phyloP scores from a whole-genome alignment of 2,113 vertebrate genomes.

The Oncorhynchus gorbuscha region DNA sequence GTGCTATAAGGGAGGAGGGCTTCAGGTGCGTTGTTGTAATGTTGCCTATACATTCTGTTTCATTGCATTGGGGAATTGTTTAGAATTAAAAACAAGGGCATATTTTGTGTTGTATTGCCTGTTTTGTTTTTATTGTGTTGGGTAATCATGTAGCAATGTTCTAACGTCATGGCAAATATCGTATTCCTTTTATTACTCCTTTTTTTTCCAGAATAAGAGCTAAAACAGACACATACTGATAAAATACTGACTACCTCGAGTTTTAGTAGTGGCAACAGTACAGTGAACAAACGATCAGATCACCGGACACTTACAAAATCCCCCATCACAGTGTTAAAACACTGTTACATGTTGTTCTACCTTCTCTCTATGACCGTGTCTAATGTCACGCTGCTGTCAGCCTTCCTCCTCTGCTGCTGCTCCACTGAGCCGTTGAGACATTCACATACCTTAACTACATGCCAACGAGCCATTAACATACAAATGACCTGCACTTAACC shows the following conservation, averaged over 20 bases:
- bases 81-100: constrained; percentile 61
- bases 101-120: constrained; percentile 56
- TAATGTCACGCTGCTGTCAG: neutral
- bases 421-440: constrained; percentile 44
- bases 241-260: neutral
- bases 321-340: neutral
- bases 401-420: neutral
- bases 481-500: constrained; percentile 74
- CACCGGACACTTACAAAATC: neutral
- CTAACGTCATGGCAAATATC: neutral
- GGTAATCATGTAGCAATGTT: constrained; percentile 18
- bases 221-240: no score
- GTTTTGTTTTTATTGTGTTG: constrained; percentile 56
- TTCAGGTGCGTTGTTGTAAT: constrained; percentile 37
- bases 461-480: constrained; percentile 76
- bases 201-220: neutral
- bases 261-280: neutral
- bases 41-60: constrained; percentile 10
- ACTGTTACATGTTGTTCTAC: neutral
- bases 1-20: constrained; percentile 35
- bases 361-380: constrained; percentile 13
- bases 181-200: neutral
- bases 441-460: constrained; percentile 65
- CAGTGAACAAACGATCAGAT: neutral
- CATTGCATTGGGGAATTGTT: constrained; percentile 63